Base-by-base conservation (phyloP, 2,888 invertebrate species). In the Aradus depressus region DNA sequence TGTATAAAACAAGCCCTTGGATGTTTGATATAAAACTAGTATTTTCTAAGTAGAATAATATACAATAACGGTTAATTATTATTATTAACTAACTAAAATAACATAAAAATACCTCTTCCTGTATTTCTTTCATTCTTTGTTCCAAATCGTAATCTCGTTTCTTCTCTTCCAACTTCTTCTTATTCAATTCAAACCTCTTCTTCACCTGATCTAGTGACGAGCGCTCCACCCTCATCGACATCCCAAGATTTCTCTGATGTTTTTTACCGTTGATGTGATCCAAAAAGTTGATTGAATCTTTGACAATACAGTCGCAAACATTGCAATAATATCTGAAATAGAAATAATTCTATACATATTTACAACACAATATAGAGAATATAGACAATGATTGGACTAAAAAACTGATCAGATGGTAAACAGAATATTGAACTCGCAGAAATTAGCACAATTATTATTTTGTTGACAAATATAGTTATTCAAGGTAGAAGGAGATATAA, bases 291-390 rank as follows among this genome's bases (percentile, higher is more conserved):
- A 99, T 98, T 0, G 95, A 96, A 71, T 99, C 97, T 70, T 98
- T 99, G 22, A 99, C 96, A 58, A 97, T 93, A 73, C 98, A 99
- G 67, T 99, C 98, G 64, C 98, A 98, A 0, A 97, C 96, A 81
- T 99, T 96, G 72, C 98, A 99, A 66, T 97, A 98, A 67, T 97
- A 98, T 43, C 77, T 76, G 63, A 16, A 67, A 66, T 23, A 54
- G n/a, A 41, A 6, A n/a, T 16, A 31, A n/a, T 31, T 31, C 31
- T 10, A 31, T 31, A 31, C 10, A 31, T n/a, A 10, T 10, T 10
- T 10, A n/a, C 31, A n/a, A n/a, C n/a, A n/a, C n/a, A n/a, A n/a
- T n/a, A n/a, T n/a, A n/a, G n/a, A n/a, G n/a, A n/a, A n/a, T n/a
- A n/a, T n/a, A n/a, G n/a, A n/a, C n/a, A n/a, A n/a, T n/a, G n/a